Conservation (phyloP, 2,113 vertebrate genomes). For the Crotalus tigris region DNA sequence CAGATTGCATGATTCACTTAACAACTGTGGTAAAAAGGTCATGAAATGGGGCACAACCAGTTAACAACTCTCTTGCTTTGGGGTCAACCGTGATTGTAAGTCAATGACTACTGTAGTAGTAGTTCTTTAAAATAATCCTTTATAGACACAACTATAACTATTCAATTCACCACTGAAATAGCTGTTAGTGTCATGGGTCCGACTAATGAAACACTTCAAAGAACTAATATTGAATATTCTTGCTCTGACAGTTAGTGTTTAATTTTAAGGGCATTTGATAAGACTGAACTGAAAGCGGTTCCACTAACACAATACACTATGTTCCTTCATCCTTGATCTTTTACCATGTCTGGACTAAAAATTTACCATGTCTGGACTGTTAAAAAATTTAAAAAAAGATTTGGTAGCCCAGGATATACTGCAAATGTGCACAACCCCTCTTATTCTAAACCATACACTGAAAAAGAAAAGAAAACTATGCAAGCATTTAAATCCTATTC, state of each 20-base stretch:
- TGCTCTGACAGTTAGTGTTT: too few relatives aligned
- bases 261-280: neutral
- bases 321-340: neutral
- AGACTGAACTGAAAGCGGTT: neutral
- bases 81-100: neutral
- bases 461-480: too few relatives aligned
- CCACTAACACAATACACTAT: rapidly evolving
- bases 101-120: neutral
- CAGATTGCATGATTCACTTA: neutral
- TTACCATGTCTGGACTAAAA: neutral
- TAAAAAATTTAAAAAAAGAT: neutral
- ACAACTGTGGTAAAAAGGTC: neutral
- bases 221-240: too few relatives aligned
- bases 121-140: neutral
- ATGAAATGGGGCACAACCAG: neutral
- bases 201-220: too few relatives aligned
- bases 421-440: neutral
- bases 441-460: neutral
- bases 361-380: neutral
- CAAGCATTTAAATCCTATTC: neutral
- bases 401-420: too few relatives aligned
- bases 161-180: neutral
- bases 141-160: neutral
- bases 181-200: neutral
- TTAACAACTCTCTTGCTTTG: neutral